Evolutionary conservation across 2,888 invertebrate genomes (phyloP), one percentile per base, ranked within the genome.

Genomic region (Coelinius sp.): DNA sequence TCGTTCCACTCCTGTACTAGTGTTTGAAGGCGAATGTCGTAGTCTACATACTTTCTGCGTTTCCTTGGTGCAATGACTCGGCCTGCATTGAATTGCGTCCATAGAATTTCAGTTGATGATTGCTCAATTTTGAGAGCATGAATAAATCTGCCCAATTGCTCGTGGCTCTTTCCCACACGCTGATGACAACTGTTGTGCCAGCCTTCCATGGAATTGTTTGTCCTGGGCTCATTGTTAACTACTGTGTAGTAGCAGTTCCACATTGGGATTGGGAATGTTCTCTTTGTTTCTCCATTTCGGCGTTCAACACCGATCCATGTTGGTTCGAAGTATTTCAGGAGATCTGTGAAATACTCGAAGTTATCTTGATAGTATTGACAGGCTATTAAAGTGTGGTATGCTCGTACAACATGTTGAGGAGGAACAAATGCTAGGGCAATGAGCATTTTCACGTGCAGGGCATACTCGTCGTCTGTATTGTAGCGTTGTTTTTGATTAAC

Each of bases 341-440:
- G 22, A 20, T 46, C 49, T 5, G 7, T 22, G 35, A 72, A 17
- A 27, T 31, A 2, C 2, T 62, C 44, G 14, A 46, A 35, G 35
- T 73, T 46, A 6, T 27, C n/a, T 1, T 38, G 35, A 70, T 52
- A 70, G 46, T 53, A 73, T 14, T 49, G n/a, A 31, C 24, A 41
- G 10, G 5, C 3, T 7, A 62, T 62, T 17, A 73, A 41, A 22
- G 17, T 1, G 14, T 52, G 63, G 20, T 49, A 73, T 24, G 59
- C 46, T 12, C 20, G 31, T 1, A 7, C 12, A n/a, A 71, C 70
- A 63, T 71, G 31, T 25, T 46, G 4, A 25, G 6, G 6, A 12
- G 65, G 68, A 6, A 73, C 65, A 53, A 73, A 69, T n/a, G 73
- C 62, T 5, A 56, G 14, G 1, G 67, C 73, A 4, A 52, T 25